These are phyloP conservation scores for Nicator chloris DNA, from an alignment of 2,113 vertebrate species.

Conservation along the genomic window DNA sequence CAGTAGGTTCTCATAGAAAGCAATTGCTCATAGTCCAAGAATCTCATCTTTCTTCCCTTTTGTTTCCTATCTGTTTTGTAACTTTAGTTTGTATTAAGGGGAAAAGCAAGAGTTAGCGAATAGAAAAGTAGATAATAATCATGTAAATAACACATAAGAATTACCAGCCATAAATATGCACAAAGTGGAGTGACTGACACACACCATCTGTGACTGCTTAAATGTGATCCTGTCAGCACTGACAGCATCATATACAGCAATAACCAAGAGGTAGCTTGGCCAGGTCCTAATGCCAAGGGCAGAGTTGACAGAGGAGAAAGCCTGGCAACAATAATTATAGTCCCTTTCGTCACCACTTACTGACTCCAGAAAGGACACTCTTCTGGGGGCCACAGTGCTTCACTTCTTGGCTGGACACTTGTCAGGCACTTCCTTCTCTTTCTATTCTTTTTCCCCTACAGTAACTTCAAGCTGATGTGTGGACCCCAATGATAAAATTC, in stretches of 20 bases:
- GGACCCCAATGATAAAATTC: background rate
- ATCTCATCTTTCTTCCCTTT: background rate
- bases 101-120: background rate
- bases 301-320: background rate
- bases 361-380: background rate
- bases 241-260: background rate
- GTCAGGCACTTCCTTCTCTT: background rate
- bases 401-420: accelerated
- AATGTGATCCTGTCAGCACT: background rate
- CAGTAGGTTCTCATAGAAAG: background rate
- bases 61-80: background rate
- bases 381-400: background rate
- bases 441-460: background rate
- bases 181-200: background rate
- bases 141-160: background rate
- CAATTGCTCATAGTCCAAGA: background rate
- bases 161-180: background rate
- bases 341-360: background rate
- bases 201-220: background rate
- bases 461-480: background rate
- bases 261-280: background rate
- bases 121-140: background rate
- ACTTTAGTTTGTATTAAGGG: background rate
- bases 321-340: background rate
- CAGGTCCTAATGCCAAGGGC: background rate